These are phyloP conservation scores for Chelon auratus DNA, from an alignment of 2,797 vertebrate genomes.

Conservation along the genomic window DNA sequence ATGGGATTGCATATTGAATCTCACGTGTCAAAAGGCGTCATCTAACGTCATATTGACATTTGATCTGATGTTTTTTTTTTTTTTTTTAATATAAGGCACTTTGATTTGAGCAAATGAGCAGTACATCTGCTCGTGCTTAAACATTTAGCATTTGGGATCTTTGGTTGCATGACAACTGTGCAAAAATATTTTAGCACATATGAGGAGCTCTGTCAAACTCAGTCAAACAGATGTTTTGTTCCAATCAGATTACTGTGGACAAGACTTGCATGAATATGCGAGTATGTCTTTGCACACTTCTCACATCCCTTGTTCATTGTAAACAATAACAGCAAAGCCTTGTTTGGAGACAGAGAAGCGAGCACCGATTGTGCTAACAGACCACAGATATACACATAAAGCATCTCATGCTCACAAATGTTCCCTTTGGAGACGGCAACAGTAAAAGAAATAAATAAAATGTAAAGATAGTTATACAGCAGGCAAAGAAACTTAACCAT, in stretches of 20 bases:
- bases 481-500: not conserved
- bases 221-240: constrained; percentile 37
- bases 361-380: constrained; percentile 36
- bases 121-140: too few relatives aligned
- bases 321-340: constrained; percentile 74
- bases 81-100: too few relatives aligned
- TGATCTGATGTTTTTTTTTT: too few relatives aligned
- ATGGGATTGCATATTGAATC: not conserved
- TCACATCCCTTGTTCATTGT: constrained; percentile 76
- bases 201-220: constrained; percentile 22
- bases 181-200: constrained; percentile 18
- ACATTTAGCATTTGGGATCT: not conserved
- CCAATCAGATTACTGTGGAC: constrained; percentile 23
- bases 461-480: not conserved
- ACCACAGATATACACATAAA: constrained; percentile 47
- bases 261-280: constrained; percentile 65
- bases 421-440: constrained; percentile 18
- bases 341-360: constrained; percentile 64
- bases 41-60: too few relatives aligned
- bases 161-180: not conserved
- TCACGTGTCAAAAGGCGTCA: not conserved
- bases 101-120: too few relatives aligned
- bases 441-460: not conserved
- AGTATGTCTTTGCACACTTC: constrained; percentile 57
- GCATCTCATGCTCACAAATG: constrained; percentile 29